Evolutionary conservation across 2,113 vertebrate species (phyloP).

Genomic region (Lampris incognitus): DNA sequence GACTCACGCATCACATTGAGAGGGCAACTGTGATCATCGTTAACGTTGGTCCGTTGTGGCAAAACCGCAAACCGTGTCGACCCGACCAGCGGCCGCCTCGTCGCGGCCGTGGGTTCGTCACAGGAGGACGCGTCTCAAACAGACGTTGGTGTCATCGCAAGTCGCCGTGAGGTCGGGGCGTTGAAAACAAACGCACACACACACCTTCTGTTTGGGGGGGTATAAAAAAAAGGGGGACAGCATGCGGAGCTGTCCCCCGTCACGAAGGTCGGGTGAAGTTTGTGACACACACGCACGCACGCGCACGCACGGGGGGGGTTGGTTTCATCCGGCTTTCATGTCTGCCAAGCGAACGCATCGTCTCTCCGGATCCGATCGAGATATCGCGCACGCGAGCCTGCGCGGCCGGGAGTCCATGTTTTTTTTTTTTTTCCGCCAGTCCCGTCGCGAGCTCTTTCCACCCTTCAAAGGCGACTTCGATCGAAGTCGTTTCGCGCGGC

Average conservation of each 20-base stretch:
- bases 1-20: too few relatives aligned
- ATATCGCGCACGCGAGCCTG: conserved; percentile 47
- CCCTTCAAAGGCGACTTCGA: conserved; percentile 47
- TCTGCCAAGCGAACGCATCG: conserved; percentile 49
- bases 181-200: not conserved
- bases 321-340: conserved; percentile 49
- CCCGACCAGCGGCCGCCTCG: not conserved
- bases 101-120: not conserved
- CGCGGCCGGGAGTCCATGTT: conserved; percentile 64
- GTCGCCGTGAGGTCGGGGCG: not conserved
- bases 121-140: not conserved
- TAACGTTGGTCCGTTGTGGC: too few relatives aligned
- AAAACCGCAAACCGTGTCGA: too few relatives aligned
- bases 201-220: conserved; percentile 9
- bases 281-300: conserved; percentile 53
- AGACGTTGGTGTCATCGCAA: not conserved
- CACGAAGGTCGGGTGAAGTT: conserved; percentile 62
- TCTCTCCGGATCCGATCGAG: conserved; percentile 27
- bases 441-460: conserved; percentile 22
- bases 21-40: too few relatives aligned
- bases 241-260: conserved; percentile 48
- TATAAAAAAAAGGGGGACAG: conserved; percentile 1
- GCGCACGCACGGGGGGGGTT: too few relatives aligned
- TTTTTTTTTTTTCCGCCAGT: conserved; percentile 4
- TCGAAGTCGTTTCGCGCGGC: not conserved